Evolutionary conservation across 2,797 vertebrate species (phyloP).

Genomic region (Lacerta viridis): DNA sequence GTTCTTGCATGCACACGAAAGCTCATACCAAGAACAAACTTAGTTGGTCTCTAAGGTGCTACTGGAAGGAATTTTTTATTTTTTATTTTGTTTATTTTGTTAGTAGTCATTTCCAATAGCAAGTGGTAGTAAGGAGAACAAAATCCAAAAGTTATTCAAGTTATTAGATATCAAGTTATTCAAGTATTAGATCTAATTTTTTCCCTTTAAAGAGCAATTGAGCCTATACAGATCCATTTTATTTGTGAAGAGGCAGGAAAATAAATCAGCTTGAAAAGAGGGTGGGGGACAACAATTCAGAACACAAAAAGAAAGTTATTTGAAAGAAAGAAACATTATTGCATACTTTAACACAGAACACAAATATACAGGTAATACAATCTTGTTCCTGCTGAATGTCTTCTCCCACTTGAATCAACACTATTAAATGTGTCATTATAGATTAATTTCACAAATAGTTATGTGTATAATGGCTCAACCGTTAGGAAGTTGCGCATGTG

Average conservation of each 20-base stretch:
- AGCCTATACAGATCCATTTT: constrained; percentile 21
- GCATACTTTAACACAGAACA: not conserved
- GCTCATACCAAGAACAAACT: no score
- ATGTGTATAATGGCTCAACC: not conserved
- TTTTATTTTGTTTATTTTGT: no score
- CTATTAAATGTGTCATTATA: not conserved
- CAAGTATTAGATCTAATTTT: not conserved
- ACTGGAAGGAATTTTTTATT: no score
- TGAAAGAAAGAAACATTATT: not conserved
- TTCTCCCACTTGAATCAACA: not conserved
- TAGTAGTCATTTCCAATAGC: no score
- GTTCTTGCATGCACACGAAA: no score
- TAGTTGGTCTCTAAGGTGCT: no score
- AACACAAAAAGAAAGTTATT: constrained; percentile 1
- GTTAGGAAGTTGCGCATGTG: not conserved
- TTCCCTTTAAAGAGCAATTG: not conserved
- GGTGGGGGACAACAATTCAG: not conserved
- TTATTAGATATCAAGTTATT: not conserved
- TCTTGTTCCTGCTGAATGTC: not conserved
- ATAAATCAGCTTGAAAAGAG: not conserved
- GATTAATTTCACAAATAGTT: not conserved
- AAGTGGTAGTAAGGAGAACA: not conserved
- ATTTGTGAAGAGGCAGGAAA: not conserved
- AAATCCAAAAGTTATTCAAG: not conserved
- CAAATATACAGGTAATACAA: not conserved